Evolutionary conservation across 1,140 invertebrate genomes (phyloP).

Genomic region (Ceratina australensis): DNA sequence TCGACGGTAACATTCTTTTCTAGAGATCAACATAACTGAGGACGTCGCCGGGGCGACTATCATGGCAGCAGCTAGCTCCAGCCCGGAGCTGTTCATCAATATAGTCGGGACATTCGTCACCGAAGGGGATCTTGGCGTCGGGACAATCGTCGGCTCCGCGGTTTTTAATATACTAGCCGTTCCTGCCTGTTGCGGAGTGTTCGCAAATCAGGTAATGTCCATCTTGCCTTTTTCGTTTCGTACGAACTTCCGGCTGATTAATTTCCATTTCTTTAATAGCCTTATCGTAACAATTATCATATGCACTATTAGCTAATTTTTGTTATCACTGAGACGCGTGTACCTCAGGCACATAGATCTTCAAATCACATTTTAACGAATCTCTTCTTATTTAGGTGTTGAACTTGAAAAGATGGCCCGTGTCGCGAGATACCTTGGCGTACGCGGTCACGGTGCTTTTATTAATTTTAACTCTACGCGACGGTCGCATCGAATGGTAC

Average conservation of each 20-base stretch:
- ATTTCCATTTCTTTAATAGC: too few relatives aligned
- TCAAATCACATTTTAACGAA: too few relatives aligned
- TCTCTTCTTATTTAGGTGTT: slow-evolving; percentile 82
- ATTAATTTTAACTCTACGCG: slow-evolving; percentile 82
- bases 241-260: too few relatives aligned
- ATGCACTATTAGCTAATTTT: too few relatives aligned
- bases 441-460: slow-evolving; percentile 84
- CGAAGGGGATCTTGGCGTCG: slow-evolving; percentile 82
- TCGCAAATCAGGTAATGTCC: slow-evolving; percentile 83
- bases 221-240: too few relatives aligned
- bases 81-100: slow-evolving; percentile 82
- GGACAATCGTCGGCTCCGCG: slow-evolving; percentile 85
- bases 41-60: slow-evolving; percentile 84
- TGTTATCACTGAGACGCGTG: too few relatives aligned
- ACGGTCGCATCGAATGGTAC: slow-evolving; percentile 84
- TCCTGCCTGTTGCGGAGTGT: slow-evolving; percentile 83
- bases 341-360: too few relatives aligned
- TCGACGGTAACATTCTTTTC: too few relatives aligned
- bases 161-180: slow-evolving; percentile 87
- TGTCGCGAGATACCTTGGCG: slow-evolving; percentile 83
- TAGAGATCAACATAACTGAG: slow-evolving; percentile 79
- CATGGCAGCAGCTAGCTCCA: slow-evolving; percentile 84
- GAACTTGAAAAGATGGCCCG: slow-evolving; percentile 84
- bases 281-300: too few relatives aligned
- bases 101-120: slow-evolving; percentile 81